phyloP scores from a whole-genome alignment of 2,888 invertebrate genomes.

The Cheilosia vernalis region DNA sequence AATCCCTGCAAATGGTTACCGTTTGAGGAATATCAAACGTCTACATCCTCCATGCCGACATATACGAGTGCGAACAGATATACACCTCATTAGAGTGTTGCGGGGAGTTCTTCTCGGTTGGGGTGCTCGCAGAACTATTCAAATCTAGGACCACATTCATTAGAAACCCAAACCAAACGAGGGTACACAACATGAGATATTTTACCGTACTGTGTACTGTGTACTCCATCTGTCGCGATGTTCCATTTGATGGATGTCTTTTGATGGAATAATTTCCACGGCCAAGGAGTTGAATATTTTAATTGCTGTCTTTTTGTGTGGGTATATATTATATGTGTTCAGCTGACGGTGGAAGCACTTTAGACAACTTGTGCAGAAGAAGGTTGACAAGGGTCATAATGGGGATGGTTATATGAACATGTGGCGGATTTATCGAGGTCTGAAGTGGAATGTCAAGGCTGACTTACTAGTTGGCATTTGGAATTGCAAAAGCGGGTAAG shows the following conservation, averaged over 20 bases:
- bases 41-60: background rate
- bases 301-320: conserved; percentile 27
- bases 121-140: background rate
- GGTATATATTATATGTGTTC: background rate
- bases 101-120: background rate
- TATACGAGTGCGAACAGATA: background rate
- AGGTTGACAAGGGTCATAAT: conserved; percentile 15
- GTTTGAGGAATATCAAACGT: conserved; percentile 17
- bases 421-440: background rate
- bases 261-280: conserved; percentile 13
- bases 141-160: conserved; percentile 32
- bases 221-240: conserved; percentile 62
- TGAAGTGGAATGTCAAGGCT: background rate
- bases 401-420: background rate
- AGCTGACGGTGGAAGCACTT: background rate
- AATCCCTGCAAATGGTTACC: conserved; percentile 8
- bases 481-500: no score
- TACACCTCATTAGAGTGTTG: conserved; percentile 21
- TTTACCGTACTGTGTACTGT: conserved; percentile 43
- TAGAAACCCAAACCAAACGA: conserved; percentile 28
- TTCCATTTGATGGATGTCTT: conserved; percentile 36
- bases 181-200: conserved; percentile 27
- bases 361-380: conserved; percentile 10
- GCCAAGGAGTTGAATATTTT: conserved; percentile 10
- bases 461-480: conserved; percentile 6